Conservation (phyloP, 2,797 vertebrate genomes). For the Chloroceryle amazona region DNA sequence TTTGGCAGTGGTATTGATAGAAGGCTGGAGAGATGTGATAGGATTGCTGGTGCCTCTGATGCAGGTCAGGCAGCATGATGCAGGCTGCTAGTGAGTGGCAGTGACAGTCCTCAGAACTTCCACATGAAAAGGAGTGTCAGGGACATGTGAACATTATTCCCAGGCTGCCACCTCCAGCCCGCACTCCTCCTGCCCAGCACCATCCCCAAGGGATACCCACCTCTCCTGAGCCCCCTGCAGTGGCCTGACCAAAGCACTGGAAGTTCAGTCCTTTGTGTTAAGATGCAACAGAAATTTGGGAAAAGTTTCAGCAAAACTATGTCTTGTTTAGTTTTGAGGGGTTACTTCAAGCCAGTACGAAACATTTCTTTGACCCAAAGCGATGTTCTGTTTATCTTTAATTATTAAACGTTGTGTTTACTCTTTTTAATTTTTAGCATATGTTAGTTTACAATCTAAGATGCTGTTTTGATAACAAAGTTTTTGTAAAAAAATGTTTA, state of each 20-base stretch:
- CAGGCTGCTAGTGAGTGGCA: background rate
- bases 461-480: background rate
- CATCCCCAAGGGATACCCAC: background rate
- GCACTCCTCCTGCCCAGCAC: background rate
- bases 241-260: rapidly evolving
- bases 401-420: background rate
- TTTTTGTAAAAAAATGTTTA: background rate
- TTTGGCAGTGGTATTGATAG: background rate
- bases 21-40: background rate
- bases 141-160: background rate
- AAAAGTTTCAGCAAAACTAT: background rate
- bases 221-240: background rate
- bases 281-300: background rate
- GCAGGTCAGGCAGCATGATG: background rate
- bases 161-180: background rate
- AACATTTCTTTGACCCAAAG: conserved; percentile 34
- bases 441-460: conserved; percentile 11
- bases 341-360: background rate
- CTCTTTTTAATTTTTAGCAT: conserved; percentile 22
- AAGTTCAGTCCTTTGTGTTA: background rate
- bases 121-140: rapidly evolving
- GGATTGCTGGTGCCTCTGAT: background rate
- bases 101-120: background rate
- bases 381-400: conserved; percentile 22
- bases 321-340: background rate